These are phyloP conservation scores for Heliocidaris erythrogramma DNA, from an alignment of 35 echinoderm and acorn worm species.

Conservation along the genomic window DNA sequence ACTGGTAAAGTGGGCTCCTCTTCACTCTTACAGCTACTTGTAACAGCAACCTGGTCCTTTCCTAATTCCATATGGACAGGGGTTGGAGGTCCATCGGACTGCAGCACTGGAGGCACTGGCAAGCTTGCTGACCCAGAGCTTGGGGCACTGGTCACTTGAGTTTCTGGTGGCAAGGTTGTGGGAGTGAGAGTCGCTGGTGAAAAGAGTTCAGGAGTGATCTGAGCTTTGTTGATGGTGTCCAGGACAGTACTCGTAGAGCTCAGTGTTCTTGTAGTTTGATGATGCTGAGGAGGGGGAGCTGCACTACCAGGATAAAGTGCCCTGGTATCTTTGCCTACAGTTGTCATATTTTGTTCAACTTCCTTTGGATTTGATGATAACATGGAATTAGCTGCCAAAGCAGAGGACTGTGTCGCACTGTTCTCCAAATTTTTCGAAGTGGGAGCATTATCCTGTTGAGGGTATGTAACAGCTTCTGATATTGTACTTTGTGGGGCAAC, in stretches of 20 bases:
- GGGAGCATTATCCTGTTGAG: not conserved
- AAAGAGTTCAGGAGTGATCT: constrained; percentile 26
- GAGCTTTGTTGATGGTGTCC: constrained; percentile 19
- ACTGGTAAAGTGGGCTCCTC: constrained; percentile 19
- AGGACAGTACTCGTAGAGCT: constrained; percentile 18
- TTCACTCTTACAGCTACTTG: not conserved
- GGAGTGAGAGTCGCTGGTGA: not conserved
- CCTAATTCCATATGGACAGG: constrained; percentile 15
- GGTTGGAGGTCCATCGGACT: not conserved
- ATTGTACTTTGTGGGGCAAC: not conserved
- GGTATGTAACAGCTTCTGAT: not conserved
- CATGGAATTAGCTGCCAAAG: not conserved
- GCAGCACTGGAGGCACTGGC: not conserved
- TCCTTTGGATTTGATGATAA: not conserved
- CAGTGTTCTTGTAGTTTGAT: not conserved
- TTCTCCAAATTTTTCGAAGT: not conserved
- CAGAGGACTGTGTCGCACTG: not conserved
- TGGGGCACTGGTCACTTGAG: not conserved
- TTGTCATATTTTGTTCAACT: not conserved
- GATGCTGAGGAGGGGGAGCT: not conserved
- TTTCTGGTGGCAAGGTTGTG: not conserved
- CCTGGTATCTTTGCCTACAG: not conserved
- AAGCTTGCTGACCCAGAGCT: not conserved
- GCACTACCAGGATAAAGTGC: not conserved
- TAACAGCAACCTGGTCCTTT: not conserved